Conservation (phyloP, 2,888 invertebrate genomes). For the Thyatira batis region DNA sequence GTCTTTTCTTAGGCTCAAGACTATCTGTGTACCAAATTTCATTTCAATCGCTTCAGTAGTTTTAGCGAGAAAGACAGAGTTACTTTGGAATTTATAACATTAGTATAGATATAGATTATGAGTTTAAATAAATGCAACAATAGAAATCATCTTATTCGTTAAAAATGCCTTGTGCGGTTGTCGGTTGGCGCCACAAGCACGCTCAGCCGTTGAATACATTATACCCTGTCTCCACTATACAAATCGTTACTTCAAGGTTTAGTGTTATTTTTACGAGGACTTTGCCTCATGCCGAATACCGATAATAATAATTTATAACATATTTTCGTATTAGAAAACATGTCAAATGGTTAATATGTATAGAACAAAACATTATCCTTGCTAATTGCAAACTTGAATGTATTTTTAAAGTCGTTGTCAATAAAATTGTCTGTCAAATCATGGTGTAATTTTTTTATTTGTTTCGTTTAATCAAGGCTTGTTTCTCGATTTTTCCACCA, state of each 20-base stretch:
- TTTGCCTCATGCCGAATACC: slow-evolving; percentile 10
- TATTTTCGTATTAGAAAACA: not conserved
- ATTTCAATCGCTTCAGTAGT: no score
- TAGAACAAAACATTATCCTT: not conserved
- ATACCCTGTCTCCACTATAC: slow-evolving; percentile 11
- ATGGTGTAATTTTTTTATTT: not conserved
- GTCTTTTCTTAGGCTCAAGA: no score
- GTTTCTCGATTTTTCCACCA: no score
- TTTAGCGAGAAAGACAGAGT: no score
- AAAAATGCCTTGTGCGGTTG: slow-evolving; percentile 8
- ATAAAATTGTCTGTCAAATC: not conserved
- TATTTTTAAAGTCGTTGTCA: not conserved
- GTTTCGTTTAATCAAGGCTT: no score
- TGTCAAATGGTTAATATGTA: not conserved
- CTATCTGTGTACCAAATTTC: no score
- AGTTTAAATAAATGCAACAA: not conserved
- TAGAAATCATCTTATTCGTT: not conserved
- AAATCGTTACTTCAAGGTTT: slow-evolving; percentile 23
- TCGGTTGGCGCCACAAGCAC: slow-evolving; percentile 17
- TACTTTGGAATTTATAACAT: no score
- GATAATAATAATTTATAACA: not conserved
- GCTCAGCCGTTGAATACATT: slow-evolving; percentile 53
- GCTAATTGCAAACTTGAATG: not conserved
- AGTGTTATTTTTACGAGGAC: slow-evolving; percentile 24
- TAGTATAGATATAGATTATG: no score